These are phyloP conservation scores for Nibea albiflora DNA, from an alignment of 2,113 vertebrate species.

Conservation along the genomic window DNA sequence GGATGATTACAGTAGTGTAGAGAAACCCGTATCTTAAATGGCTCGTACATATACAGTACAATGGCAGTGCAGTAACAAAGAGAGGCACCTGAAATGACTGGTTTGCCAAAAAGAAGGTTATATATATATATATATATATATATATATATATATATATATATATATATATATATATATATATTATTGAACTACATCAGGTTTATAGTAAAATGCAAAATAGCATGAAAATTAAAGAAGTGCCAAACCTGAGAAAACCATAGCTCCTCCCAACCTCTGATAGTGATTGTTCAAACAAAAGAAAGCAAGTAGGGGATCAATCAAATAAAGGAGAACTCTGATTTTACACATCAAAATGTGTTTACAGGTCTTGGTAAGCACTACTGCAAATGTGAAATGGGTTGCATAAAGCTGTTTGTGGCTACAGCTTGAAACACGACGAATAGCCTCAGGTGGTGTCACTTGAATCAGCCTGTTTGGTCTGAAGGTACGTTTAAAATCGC, in stretches of 20 bases:
- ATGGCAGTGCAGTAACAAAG: background rate
- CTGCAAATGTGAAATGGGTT: too few species aligned
- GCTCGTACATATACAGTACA: background rate
- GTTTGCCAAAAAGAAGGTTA: background rate
- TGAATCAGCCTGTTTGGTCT: too few species aligned
- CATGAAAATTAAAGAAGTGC: background rate
- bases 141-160: too few species aligned
- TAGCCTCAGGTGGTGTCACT: too few species aligned
- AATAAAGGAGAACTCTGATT: too few species aligned
- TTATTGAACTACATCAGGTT: background rate
- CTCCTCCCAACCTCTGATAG: background rate
- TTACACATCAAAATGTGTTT: too few species aligned
- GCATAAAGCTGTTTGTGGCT: too few species aligned
- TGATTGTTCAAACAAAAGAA: background rate
- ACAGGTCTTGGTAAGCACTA: too few species aligned
- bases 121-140: background rate
- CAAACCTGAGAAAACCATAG: background rate
- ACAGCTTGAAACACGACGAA: too few species aligned
- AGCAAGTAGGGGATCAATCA: background rate
- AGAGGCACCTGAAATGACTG: background rate
- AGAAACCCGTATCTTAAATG: constrained; percentile 1
- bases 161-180: background rate
- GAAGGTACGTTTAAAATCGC: too few species aligned
- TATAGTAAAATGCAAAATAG: background rate
- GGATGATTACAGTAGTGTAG: constrained; percentile 5